Evolutionary conservation across 2,113 vertebrate species (phyloP).

Genomic region (Poicephalus meyeri): DNA sequence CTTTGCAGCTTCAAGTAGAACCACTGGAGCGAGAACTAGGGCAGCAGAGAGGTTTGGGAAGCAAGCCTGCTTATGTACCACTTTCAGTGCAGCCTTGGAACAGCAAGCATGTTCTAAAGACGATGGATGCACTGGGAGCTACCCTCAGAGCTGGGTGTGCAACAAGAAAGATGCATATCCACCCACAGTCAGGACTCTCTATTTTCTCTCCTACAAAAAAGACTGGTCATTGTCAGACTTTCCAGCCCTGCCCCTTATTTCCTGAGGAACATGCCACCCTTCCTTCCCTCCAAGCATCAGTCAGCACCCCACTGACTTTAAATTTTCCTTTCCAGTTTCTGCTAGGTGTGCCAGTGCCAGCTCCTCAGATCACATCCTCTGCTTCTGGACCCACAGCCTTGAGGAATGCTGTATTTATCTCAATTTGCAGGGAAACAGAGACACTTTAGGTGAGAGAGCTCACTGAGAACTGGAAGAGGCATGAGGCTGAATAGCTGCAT

Average conservation of each 20-base stretch:
- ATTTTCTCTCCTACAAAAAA: neutral
- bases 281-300: neutral
- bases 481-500: neutral
- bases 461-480: neutral
- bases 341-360: neutral
- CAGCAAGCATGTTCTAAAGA: neutral
- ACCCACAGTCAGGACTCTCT: neutral
- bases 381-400: neutral
- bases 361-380: neutral
- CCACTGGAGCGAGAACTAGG: neutral
- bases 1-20: neutral
- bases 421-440: neutral
- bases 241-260: neutral
- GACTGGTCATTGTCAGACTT: neutral
- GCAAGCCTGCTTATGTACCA: fast-evolving
- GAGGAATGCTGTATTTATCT: neutral
- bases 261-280: neutral
- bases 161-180: neutral
- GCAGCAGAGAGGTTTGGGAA: neutral
- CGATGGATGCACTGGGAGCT: neutral
- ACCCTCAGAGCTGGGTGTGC: neutral
- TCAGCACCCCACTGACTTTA: fast-evolving
- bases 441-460: fast-evolving
- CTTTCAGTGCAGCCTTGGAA: neutral
- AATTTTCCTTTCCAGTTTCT: neutral